Percentiles rank a stretch among this genome's conserved stretches.
phyloP scores from a whole-genome alignment of 2,888 invertebrate species.

The Spodoptera exigua region DNA sequence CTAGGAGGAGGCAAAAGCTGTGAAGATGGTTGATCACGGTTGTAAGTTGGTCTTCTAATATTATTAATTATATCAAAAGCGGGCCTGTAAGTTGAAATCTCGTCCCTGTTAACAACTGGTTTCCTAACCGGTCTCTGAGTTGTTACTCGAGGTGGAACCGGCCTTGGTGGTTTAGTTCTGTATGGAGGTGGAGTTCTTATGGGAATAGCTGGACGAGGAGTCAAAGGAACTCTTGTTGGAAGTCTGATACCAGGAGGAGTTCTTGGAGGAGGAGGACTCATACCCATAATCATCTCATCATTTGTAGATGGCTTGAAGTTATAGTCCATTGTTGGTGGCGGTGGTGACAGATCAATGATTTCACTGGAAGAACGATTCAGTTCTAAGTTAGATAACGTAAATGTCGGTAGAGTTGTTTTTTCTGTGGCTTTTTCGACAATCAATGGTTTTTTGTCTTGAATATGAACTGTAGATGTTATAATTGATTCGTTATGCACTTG shows the following conservation, averaged over 20 bases:
- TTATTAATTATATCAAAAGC: conserved; percentile 79
- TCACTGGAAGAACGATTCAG: conserved; percentile 78
- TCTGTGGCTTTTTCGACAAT: conserved; percentile 76
- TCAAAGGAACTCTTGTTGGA: conserved; percentile 71
- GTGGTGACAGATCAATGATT: conserved; percentile 86
- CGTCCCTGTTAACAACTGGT: conserved; percentile 75
- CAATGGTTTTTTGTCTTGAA: conserved; percentile 83
- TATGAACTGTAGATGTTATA: conserved; percentile 85
- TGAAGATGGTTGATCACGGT: conserved; percentile 80
- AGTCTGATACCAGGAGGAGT: conserved; percentile 70
- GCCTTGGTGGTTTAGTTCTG: conserved; percentile 77
- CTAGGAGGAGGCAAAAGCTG: conserved; percentile 80
- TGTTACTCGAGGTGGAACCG: conserved; percentile 71
- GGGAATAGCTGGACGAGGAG: conserved; percentile 74
- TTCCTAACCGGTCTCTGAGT: conserved; percentile 76
- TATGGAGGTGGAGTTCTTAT: conserved; percentile 77
- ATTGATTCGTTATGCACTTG: conserved; percentile 75
- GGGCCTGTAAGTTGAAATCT: conserved; percentile 84
- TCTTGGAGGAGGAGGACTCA: conserved; percentile 87
- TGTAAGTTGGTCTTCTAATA: conserved; percentile 76
- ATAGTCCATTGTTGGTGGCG: conserved; percentile 83
- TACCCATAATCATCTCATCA: conserved; percentile 88
- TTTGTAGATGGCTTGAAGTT: conserved; percentile 82
- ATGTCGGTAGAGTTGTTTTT: conserved; percentile 74
- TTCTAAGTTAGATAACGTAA: conserved; percentile 73